Evolutionary conservation across 2,113 vertebrate species (phyloP).

Genomic region (Nematolebias whitei): DNA sequence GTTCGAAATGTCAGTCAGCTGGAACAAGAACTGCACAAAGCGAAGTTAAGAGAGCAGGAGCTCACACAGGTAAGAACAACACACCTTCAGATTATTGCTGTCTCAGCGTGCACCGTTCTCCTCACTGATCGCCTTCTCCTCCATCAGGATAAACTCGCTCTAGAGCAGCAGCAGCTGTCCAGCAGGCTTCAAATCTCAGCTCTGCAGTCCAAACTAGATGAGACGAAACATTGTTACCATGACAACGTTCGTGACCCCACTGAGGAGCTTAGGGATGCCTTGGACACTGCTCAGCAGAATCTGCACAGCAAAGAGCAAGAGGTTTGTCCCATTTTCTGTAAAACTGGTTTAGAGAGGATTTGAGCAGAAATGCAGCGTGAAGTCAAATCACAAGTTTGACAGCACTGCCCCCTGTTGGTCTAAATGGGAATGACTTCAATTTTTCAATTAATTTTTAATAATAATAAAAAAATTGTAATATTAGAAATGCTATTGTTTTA

Average conservation of each 20-base stretch:
- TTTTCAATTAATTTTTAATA: no score
- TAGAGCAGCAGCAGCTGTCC: conserved; percentile 86
- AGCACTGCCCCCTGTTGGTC: conserved; percentile 45
- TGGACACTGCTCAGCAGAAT: conserved; percentile 76
- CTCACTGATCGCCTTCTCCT: not conserved
- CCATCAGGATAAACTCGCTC: conserved; percentile 86
- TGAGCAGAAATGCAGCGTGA: not conserved
- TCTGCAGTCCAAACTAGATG: conserved; percentile 86
- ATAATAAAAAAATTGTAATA: no score
- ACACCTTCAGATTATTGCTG: not conserved
- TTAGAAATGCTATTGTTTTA: no score
- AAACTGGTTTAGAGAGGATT: conserved; percentile 7
- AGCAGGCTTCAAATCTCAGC: conserved; percentile 87
- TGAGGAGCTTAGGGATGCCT: conserved; percentile 76
- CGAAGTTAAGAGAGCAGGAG: conserved; percentile 81
- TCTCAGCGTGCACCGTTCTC: not conserved
- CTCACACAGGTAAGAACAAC: conserved; percentile 80
- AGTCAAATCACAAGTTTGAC: not conserved
- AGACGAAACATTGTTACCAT: conserved; percentile 79
- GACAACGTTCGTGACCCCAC: conserved; percentile 59
- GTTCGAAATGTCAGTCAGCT: conserved; percentile 71
- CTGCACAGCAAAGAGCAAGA: conserved; percentile 81
- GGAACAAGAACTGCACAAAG: conserved; percentile 86
- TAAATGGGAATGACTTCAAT: not conserved
- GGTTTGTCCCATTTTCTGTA: conserved; percentile 68